Evolutionary conservation across 2,888 invertebrate genomes (phyloP), one percentile per base, ranked within the genome.

Genomic region (Eustalomyia histrio): DNA sequence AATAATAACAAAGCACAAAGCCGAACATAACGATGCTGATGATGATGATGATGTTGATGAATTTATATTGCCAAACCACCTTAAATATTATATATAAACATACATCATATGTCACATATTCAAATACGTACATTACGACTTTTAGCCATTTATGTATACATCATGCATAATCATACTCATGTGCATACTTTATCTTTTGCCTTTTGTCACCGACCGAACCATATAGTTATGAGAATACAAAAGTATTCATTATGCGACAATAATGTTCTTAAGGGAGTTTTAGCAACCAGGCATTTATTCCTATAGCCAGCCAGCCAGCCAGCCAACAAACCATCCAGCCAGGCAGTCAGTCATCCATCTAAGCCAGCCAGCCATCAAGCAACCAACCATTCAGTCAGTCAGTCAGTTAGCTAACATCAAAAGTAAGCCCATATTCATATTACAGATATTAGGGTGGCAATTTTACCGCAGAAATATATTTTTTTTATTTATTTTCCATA

Each of bases 261-360:
- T 65, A 10, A 58, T 63, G 63, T 76, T 76, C 58, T 43, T 58
- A 35, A 43, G 76, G 64, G 39, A 64, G 29, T 58, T 65, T 65
- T 60, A 39, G 12, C 29, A 43, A 71, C 43, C 24, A 61, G 5
- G 6, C 12, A 53, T 6, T 47, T 6, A 47, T 47, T n/a, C 43
- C 1, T n/a, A 6, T n/a, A 47, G n/a, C n/a, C 2, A 43, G 18
- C 16, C 53, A 18, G 65, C 29, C 17, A 60, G 12, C 5, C 9
- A 60, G 24, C 53, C 17, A 29, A 60, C 21, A 10, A 21, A 6
- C 2, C 33, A 24, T 2, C 5, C 24, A 14, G 14, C 5, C n/a
- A 47, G 18, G n/a, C 53, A 33, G 65, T 33, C 17, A 60, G 17
- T 5, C 9, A 60, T 18, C 53, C 17, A 33, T 60, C 24, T 18